Conservation (phyloP, 2,888 invertebrate species). For the Argynnis bischoffii region DNA sequence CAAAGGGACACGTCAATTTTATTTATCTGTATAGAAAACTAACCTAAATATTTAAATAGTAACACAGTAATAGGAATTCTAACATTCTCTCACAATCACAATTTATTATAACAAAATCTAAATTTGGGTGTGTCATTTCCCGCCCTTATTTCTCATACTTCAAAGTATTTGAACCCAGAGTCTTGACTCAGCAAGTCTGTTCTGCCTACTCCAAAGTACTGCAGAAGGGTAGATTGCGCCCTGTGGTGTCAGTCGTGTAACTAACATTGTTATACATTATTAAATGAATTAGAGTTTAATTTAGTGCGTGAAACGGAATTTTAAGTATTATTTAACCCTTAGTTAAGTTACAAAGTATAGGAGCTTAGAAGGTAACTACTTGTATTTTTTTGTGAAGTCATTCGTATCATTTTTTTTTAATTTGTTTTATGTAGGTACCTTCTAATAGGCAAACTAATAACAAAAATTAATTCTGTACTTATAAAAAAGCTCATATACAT, state of each 20-base stretch:
- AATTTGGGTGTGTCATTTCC: conserved; percentile 35
- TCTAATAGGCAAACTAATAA: too few relatives aligned
- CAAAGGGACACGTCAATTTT: too few relatives aligned
- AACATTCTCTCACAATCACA: conserved; percentile 23
- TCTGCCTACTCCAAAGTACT: conserved; percentile 45
- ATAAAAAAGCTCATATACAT: too few relatives aligned
- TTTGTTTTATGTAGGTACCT: too few relatives aligned
- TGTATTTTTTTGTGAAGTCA: too few relatives aligned
- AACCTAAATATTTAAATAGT: too few relatives aligned
- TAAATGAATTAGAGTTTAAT: conserved; percentile 64
- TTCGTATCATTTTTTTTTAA: too few relatives aligned
- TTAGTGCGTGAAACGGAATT: conserved; percentile 47
- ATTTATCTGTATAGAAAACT: too few relatives aligned
- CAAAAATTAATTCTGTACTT: too few relatives aligned
- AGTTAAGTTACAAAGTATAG: background rate
- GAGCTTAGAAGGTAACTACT: too few relatives aligned
- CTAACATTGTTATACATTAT: conserved; percentile 60
- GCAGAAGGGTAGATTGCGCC: conserved; percentile 42
- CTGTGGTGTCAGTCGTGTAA: conserved; percentile 56
- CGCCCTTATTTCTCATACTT: conserved; percentile 39
- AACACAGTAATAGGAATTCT: background rate
- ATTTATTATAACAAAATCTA: conserved; percentile 27
- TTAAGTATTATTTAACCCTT: conserved; percentile 4
- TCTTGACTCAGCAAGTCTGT: conserved; percentile 54
- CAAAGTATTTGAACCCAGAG: conserved; percentile 22